Conservation (phyloP, 2,888 invertebrate genomes). For the Nomada fabriciana region DNA sequence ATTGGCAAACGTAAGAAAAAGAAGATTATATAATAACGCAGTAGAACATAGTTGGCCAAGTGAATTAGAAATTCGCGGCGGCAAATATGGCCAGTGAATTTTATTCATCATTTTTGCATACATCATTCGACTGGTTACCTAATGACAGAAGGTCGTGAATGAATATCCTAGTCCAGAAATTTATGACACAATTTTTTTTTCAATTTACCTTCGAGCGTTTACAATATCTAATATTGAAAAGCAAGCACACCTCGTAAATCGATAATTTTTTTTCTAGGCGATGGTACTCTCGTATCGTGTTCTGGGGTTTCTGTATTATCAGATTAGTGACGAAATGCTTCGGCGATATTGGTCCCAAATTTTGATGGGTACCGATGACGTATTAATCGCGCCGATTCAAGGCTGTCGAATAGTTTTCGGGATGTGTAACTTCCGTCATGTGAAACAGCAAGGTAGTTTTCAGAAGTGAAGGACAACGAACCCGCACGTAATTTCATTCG, state of each 20-base stretch:
- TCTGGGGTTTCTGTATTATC: too few relatives aligned
- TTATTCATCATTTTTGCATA: constrained; percentile 27
- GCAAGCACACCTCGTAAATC: not conserved
- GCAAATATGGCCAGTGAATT: not conserved
- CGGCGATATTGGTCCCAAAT: too few relatives aligned
- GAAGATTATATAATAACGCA: not conserved
- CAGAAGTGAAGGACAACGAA: constrained; percentile 58
- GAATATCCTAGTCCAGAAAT: not conserved
- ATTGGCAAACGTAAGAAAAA: not conserved
- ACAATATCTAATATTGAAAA: not conserved
- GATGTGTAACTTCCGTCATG: constrained; percentile 35
- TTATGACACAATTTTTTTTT: not conserved
- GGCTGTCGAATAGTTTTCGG: constrained; percentile 18
- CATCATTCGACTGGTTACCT: constrained; percentile 16
- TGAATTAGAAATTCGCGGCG: not conserved
- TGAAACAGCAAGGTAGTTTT: constrained; percentile 2
- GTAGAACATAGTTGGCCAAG: not conserved
- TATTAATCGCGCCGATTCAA: not conserved
- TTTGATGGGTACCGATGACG: too few relatives aligned
- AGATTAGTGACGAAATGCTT: too few relatives aligned
- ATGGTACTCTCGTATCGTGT: too few relatives aligned
- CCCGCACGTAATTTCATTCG: constrained; percentile 25
- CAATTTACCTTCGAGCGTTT: not conserved
- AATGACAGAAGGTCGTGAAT: constrained; percentile 19
- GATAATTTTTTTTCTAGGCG: too few relatives aligned